phyloP scores from a whole-genome alignment of 2,797 vertebrate genomes.

The Melanotaenia boesemani region DNA sequence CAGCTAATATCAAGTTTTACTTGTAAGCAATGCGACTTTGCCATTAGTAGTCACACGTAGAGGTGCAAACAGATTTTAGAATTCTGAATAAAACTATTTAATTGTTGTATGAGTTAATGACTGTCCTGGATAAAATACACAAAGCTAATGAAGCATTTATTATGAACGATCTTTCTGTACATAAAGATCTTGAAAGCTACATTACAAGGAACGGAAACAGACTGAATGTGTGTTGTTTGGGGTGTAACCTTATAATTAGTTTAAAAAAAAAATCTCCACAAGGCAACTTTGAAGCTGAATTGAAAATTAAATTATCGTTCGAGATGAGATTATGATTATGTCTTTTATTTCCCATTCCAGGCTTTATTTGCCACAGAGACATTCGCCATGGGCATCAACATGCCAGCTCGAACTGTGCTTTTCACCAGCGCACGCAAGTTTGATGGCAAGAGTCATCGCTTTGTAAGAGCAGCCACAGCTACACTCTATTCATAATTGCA shows the following conservation, averaged over 20 bases:
- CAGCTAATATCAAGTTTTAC: background rate
- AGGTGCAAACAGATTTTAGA: background rate
- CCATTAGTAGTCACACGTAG: background rate
- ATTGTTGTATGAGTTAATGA: background rate
- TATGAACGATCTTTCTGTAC: background rate
- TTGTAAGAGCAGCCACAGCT: conserved; percentile 84
- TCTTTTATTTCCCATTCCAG: conserved; percentile 72
- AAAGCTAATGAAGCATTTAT: background rate
- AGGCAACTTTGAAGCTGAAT: background rate
- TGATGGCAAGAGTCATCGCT: conserved; percentile 97
- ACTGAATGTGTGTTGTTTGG: background rate
- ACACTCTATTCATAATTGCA: background rate
- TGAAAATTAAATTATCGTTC: background rate
- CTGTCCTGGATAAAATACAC: background rate
- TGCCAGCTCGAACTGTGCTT: conserved; percentile 97
- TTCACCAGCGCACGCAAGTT: conserved; percentile 98
- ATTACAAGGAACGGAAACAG: background rate
- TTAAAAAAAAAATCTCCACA: background rate
- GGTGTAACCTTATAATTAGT: background rate
- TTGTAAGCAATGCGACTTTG: background rate
- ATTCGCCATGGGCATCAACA: conserved; percentile 99
- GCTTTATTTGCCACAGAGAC: conserved; percentile 98
- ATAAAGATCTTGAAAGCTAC: background rate
- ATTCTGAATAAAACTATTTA: no score
- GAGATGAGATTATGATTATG: background rate